These are phyloP conservation scores for Porites evermanni DNA, from an alignment of 92 coral and sea anemone species.

Conservation along the genomic window DNA sequence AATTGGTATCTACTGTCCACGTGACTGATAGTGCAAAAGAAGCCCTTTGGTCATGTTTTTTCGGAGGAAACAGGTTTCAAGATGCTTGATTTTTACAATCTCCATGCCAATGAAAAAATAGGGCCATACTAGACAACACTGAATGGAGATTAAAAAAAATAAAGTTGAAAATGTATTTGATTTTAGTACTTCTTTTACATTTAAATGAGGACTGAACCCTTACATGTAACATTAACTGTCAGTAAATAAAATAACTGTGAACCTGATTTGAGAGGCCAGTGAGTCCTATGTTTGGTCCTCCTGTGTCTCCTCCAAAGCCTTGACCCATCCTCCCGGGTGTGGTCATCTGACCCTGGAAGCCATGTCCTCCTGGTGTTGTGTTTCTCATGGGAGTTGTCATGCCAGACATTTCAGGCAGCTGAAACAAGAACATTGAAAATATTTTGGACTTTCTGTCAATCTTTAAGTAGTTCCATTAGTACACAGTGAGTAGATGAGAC, in stretches of 20 bases:
- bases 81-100: too few relatives aligned
- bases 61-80: too few relatives aligned
- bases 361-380: conserved; percentile 63
- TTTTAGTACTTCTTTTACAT: neutral
- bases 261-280: conserved; percentile 82
- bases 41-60: too few relatives aligned
- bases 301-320: conserved; percentile 76
- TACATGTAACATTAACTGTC: neutral
- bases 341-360: conserved; percentile 65
- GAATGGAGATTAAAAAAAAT: too few relatives aligned
- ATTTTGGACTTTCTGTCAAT: too few relatives aligned
- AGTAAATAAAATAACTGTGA: neutral
- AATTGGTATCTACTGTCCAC: too few relatives aligned
- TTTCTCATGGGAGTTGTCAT: conserved; percentile 26
- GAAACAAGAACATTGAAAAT: neutral
- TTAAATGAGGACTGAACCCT: neutral
- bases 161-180: too few relatives aligned
- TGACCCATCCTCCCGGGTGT: conserved; percentile 79
- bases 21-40: too few relatives aligned
- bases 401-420: conserved; percentile 60
- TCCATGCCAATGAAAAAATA: too few relatives aligned
- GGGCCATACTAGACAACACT: too few relatives aligned
- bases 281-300: conserved; percentile 70
- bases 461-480: too few relatives aligned
- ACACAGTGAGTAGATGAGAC: too few relatives aligned